These are phyloP conservation scores for Mesitornis unicolor DNA, from an alignment of 2,113 vertebrate species.

Conservation along the genomic window DNA sequence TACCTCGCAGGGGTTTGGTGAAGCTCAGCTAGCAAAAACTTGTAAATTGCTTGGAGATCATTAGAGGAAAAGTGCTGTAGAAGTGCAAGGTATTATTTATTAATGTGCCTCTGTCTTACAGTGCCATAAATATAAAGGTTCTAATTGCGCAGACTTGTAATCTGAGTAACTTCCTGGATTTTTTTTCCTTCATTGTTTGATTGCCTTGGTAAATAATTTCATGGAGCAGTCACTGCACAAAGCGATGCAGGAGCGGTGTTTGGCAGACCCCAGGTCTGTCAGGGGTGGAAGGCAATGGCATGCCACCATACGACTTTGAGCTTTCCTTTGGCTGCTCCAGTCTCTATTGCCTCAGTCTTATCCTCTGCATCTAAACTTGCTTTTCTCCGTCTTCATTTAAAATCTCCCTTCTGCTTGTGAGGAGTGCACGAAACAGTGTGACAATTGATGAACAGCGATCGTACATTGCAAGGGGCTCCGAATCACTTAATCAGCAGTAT, in stretches of 20 bases:
- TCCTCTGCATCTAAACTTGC: not conserved
- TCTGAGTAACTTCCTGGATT: constrained; percentile 24
- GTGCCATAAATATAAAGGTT: constrained; percentile 47
- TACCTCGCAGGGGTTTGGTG: constrained; percentile 13
- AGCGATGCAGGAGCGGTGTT: not conserved
- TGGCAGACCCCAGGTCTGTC: not conserved
- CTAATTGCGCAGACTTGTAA: constrained; percentile 50
- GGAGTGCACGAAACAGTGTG: not conserved
- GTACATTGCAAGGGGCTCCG: not conserved
- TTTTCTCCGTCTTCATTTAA: not conserved
- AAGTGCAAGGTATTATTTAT: constrained; percentile 59
- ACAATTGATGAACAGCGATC: not conserved
- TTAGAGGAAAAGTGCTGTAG: constrained; percentile 39
- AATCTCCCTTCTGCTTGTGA: not conserved
- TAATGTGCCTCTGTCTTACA: constrained; percentile 49
- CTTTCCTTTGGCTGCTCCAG: not conserved
- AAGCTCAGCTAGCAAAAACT: constrained; percentile 30
- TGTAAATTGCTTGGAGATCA: constrained; percentile 53
- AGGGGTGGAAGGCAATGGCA: not conserved
- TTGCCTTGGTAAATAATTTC: constrained; percentile 32
- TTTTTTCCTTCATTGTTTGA: not conserved
- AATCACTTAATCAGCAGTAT: not conserved
- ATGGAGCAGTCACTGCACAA: not conserved
- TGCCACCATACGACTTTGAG: not conserved
- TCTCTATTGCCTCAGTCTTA: not conserved